These are phyloP conservation scores for Colinus virginianus DNA, from an alignment of 2,113 vertebrate species.

Conservation along the genomic window DNA sequence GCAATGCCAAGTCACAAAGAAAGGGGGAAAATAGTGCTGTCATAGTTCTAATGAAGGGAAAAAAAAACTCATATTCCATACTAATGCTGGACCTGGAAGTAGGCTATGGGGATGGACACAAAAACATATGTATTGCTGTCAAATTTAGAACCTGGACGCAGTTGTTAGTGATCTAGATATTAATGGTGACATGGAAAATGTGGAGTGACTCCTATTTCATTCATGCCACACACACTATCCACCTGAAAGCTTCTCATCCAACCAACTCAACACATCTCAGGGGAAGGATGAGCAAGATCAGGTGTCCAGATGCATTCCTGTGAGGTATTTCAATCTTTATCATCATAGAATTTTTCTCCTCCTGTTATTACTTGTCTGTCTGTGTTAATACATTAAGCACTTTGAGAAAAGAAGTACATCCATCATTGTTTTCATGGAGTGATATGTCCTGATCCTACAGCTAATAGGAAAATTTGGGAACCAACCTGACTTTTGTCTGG, in stretches of 20 bases:
- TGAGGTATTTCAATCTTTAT: conserved; percentile 3
- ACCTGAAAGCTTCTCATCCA: conserved; percentile 9
- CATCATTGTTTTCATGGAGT: neutral
- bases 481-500: neutral
- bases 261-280: neutral
- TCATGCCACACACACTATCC: neutral
- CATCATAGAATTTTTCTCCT: neutral
- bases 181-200: neutral
- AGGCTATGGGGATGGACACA: neutral
- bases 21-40: neutral
- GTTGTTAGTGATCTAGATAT: neutral
- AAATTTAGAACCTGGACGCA: neutral
- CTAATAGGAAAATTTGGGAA: neutral
- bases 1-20: neutral
- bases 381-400: neutral
- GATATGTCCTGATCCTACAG: neutral
- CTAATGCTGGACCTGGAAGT: neutral
- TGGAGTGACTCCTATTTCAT: conserved; percentile 10
- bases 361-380: neutral
- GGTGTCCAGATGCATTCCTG: conserved; percentile 2
- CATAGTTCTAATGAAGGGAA: neutral
- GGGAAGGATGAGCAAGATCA: conserved; percentile 31
- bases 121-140: neutral
- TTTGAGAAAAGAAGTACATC: neutral
- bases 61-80: neutral